Percentiles rank a stretch among this genome's conserved stretches.
phyloP scores from a whole-genome alignment of 2,113 vertebrate species.

The Stomatorhinus ivindoensis region DNA sequence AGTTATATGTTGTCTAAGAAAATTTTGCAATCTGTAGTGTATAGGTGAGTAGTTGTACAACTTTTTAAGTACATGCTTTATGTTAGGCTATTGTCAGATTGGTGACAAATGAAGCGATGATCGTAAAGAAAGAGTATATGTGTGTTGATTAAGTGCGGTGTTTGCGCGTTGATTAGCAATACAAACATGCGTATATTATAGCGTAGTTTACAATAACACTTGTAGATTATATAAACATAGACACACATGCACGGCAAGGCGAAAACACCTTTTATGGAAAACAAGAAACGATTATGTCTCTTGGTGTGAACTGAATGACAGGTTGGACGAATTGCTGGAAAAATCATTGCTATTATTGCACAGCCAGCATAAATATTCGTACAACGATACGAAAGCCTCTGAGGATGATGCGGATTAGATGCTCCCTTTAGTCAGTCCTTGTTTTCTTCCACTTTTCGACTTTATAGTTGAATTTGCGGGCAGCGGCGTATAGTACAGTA shows the following conservation, averaged over 20 bases:
- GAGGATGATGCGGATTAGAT: not conserved
- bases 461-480: not conserved
- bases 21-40: not conserved
- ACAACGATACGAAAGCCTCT: not conserved
- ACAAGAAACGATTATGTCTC: conserved; percentile 13
- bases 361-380: not conserved
- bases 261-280: conserved; percentile 22
- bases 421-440: not conserved
- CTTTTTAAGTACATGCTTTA: not conserved
- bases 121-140: conserved; percentile 13
- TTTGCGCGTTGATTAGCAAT: conserved; percentile 42
- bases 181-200: conserved; percentile 33
- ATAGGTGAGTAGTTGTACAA: not conserved
- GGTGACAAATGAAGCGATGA: conserved; percentile 7
- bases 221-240: conserved; percentile 13
- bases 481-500: not conserved
- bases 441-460: not conserved
- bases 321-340: not conserved
- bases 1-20: not conserved
- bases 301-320: conserved; percentile 8
- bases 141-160: conserved; percentile 36
- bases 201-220: not conserved
- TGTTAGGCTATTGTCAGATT: not conserved
- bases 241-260: not conserved
- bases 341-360: not conserved